Base-by-base conservation (phyloP, 2,888 invertebrate genomes). In the Beris morrisii region DNA sequence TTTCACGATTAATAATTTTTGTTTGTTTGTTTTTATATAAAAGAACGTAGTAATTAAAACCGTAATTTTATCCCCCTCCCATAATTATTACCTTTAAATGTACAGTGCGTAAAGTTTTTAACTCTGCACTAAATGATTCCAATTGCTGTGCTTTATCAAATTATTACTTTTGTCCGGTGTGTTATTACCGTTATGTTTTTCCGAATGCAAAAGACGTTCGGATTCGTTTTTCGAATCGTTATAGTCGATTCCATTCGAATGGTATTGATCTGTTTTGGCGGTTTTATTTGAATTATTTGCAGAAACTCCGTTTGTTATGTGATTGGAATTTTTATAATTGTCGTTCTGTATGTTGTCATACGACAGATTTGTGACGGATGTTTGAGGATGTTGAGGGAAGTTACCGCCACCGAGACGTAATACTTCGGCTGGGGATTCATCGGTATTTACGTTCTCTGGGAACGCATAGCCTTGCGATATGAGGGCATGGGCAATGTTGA, bases 401-500 rank as follows among this genome's bases (percentile, higher is more conserved):
- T 64, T 44, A 48, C 69, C 65, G 6, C 67, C 67, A 32, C 54
- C 69, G 12, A 69, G 54, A 15, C 69, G 64, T 45, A 69, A 38
- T 5, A 69, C 69, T 32, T 56, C 50, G 9, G 48, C 54, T 55
- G 52, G 32, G 38, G 45, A 6, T 45, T 57, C 44, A 45, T 55
- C 55, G 13, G 44, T 30, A 28, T 59, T 52, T 6, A 13, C 13
- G 31, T 28, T 50, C 7, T 78, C 71, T 2, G 77, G 75, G 58
- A 75, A 52, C 2, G 79, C 79, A 66, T 75, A 77, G 5, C 80
- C 78, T 54, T 79, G 75, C 9, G 75, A 73, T 56, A 79, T 75
- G 56, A 80, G 67, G 63, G 77, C 30, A 65, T 79, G 74, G 0
- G 76, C 79, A 67, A 80, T 76, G 69, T 78, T 79, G 0, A 78